Percentiles rank a stretch among this genome's conserved stretches.
These are phyloP conservation scores for Himalopsyche kuldschensis DNA, from an alignment of 2,888 invertebrate genomes.

Conservation along the genomic window DNA sequence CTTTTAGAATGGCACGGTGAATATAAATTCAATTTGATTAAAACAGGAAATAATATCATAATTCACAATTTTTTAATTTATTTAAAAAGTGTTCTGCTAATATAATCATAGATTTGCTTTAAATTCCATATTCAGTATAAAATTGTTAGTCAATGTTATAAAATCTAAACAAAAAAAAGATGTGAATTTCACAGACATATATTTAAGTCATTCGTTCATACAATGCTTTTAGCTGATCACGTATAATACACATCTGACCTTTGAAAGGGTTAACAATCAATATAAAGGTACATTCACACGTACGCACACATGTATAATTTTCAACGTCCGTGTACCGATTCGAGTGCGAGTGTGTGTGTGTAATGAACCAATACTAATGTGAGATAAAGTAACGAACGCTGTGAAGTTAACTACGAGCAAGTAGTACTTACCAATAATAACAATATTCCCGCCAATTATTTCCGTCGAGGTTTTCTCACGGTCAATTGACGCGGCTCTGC, in stretches of 20 bases:
- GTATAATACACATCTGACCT: not conserved
- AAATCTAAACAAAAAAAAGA: too few species aligned
- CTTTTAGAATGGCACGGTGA: too few species aligned
- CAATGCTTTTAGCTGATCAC: not conserved
- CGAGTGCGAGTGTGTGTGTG: not conserved
- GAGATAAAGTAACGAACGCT: not conserved
- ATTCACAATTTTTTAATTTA: too few species aligned
- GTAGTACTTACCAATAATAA: not conserved
- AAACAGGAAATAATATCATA: too few species aligned
- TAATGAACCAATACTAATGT: not conserved
- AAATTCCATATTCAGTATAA: too few species aligned
- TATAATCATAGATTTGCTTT: too few species aligned
- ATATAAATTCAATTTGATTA: too few species aligned
- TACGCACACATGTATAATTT: not conserved
- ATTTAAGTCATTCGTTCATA: not conserved
- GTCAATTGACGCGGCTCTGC: conserved; percentile 40
- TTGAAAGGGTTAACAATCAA: not conserved
- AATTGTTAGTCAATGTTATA: too few species aligned
- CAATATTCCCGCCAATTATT: conserved; percentile 45
- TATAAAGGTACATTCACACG: not conserved
- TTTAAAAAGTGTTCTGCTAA: too few species aligned
- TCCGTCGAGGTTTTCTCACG: conserved; percentile 59
- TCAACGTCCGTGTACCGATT: not conserved
- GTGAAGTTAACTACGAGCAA: not conserved
- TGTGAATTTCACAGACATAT: not conserved